phyloP scores from a whole-genome alignment of 1,140 invertebrate genomes.

The Oscheius sp. region DNA sequence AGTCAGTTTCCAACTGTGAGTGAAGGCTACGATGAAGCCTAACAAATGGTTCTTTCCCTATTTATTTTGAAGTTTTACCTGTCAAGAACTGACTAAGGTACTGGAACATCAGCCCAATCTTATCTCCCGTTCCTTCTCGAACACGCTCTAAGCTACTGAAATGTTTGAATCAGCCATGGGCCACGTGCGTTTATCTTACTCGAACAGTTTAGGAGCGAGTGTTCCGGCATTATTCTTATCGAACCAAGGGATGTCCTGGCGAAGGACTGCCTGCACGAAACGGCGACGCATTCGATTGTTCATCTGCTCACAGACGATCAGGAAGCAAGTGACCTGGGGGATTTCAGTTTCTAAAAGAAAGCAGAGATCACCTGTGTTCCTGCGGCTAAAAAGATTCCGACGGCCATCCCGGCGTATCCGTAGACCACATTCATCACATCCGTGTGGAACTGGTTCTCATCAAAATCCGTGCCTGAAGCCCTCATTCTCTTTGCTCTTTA shows the following conservation, averaged over 20 bases:
- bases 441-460: constrained; percentile 13
- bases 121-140: constrained; percentile 83
- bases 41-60: neutral
- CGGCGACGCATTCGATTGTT: constrained; percentile 71
- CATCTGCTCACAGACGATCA: constrained; percentile 65
- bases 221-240: constrained; percentile 80
- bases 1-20: constrained; percentile 54
- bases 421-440: constrained; percentile 31
- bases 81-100: constrained; percentile 42
- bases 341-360: neutral
- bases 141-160: constrained; percentile 79
- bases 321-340: constrained; percentile 51
- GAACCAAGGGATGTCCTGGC: constrained; percentile 86
- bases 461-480: no score
- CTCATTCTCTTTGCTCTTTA: no score
- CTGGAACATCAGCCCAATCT: constrained; percentile 76
- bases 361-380: neutral
- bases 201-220: constrained; percentile 80
- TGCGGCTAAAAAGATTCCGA: constrained; percentile 28
- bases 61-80: neutral
- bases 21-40: constrained; percentile 52
- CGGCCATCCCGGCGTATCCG: constrained; percentile 18
- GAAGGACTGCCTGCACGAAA: constrained; percentile 74
- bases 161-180: neutral
- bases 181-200: constrained; percentile 69